These are phyloP conservation scores for Poeciliopsis turrubarensis DNA, from an alignment of 2,113 vertebrate species.

Conservation along the genomic window DNA sequence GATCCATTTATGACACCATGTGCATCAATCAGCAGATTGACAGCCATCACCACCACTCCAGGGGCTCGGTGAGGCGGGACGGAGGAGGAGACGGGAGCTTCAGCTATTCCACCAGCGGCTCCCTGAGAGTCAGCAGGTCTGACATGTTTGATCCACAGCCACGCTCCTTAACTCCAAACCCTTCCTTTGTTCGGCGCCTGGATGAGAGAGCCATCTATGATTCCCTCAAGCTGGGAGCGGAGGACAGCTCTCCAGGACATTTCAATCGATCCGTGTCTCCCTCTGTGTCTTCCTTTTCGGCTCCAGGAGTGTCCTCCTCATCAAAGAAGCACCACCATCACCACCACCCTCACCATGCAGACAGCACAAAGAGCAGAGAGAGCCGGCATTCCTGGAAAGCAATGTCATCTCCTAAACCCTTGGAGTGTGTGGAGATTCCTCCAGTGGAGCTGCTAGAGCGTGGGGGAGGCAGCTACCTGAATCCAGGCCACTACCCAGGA, in stretches of 20 bases:
- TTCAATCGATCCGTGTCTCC: slow-evolving; percentile 78
- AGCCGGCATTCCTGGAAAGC: slow-evolving; percentile 91
- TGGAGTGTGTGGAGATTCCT: slow-evolving; percentile 83
- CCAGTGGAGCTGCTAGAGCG: slow-evolving; percentile 70
- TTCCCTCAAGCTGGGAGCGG: slow-evolving; percentile 89
- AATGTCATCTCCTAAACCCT: slow-evolving; percentile 86
- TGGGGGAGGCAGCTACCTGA: slow-evolving; percentile 73
- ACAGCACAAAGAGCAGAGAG: slow-evolving; percentile 73
- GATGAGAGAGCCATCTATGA: slow-evolving; percentile 96
- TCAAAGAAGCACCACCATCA: slow-evolving; percentile 80
- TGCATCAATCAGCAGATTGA: slow-evolving; percentile 98
- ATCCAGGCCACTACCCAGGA: slow-evolving; percentile 70
- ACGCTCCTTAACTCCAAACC: slow-evolving; percentile 82
- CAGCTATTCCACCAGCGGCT: slow-evolving; percentile 68
- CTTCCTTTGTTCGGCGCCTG: slow-evolving; percentile 84
- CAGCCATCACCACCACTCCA: slow-evolving; percentile 73
- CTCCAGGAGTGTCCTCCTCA: slow-evolving; percentile 71
- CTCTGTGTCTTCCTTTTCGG: slow-evolving; percentile 77
- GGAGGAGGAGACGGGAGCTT: slow-evolving; percentile 77
- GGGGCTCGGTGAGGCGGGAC: slow-evolving; percentile 83
- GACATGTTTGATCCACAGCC: slow-evolving; percentile 85
- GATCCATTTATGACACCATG: slow-evolving; percentile 97
- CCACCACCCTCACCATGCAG: slow-evolving; percentile 70
- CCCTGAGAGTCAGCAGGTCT: slow-evolving; percentile 74
- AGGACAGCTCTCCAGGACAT: slow-evolving; percentile 81